These are phyloP conservation scores for Drosophila grimshawi DNA, from an alignment of 1,140 invertebrate species.

Conservation along the genomic window DNA sequence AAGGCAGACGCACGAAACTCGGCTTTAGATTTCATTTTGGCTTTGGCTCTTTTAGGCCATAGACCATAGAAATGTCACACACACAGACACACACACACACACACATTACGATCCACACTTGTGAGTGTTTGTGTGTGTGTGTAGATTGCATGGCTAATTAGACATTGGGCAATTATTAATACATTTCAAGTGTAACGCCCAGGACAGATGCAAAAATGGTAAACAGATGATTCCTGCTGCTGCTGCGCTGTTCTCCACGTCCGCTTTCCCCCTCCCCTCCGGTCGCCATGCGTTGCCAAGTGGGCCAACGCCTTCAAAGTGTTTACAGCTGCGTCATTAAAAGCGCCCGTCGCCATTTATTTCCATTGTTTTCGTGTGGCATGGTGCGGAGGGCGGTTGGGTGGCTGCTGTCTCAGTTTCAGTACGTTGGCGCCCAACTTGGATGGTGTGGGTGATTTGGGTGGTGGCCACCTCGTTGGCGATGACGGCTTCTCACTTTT, in stretches of 20 bases:
- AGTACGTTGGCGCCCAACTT: neutral
- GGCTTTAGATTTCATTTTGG: slow-evolving; percentile 9
- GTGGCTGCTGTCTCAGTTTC: slow-evolving; percentile 12
- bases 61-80: slow-evolving; percentile 4
- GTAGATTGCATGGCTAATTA: slow-evolving; percentile 67
- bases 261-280: neutral
- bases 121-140: slow-evolving; percentile 14
- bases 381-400: neutral
- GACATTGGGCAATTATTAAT: slow-evolving; percentile 78
- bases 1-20: neutral
- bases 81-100: neutral
- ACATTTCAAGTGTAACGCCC: slow-evolving; percentile 52
- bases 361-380: slow-evolving; percentile 38
- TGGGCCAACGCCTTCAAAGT: slow-evolving; percentile 71
- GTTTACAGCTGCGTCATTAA: slow-evolving; percentile 78
- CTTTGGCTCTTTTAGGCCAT: neutral
- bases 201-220: slow-evolving; percentile 61
- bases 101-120: neutral
- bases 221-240: slow-evolving; percentile 31
- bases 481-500: slow-evolving; percentile 64
- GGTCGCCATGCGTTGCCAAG: slow-evolving; percentile 39
- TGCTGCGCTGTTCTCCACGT: neutral
- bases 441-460: neutral
- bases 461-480: slow-evolving; percentile 36
- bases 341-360: slow-evolving; percentile 66